A percentile compares a stretch with the other conserved stretches of the same genome.
Evolutionary conservation across 1,140 invertebrate species (phyloP).

Genomic region (Drosophila erecta): DNA sequence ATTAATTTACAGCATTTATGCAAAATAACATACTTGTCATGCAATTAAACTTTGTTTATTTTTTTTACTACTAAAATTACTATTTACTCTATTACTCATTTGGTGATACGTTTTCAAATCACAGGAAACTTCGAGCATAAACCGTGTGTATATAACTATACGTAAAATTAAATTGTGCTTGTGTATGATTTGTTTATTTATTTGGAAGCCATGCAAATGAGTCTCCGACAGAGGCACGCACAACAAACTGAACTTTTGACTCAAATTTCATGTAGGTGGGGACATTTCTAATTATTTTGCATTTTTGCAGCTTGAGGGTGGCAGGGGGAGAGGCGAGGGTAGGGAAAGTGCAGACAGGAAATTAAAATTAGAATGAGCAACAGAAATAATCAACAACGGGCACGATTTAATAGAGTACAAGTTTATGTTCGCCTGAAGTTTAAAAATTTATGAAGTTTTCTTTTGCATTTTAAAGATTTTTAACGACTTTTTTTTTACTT

Average conservation of each 20-base stretch:
- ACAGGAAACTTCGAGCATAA: background rate
- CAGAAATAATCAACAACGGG: conserved; percentile 33
- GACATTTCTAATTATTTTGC: conserved; percentile 67
- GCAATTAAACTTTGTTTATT: background rate
- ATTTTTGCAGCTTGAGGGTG: conserved; percentile 13
- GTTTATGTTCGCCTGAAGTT: background rate
- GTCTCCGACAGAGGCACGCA: conserved; percentile 6
- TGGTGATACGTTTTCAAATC: too few species aligned
- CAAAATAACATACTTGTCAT: background rate
- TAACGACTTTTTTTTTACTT: background rate
- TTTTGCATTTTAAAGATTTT: background rate
- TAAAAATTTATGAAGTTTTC: background rate
- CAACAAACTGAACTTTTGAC: conserved; percentile 23
- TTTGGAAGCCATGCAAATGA: conserved; percentile 27
- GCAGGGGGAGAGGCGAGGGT: too few species aligned
- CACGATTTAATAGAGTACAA: background rate
- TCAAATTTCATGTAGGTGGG: conserved; percentile 3
- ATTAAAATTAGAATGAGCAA: conserved; percentile 57
- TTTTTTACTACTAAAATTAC: too few species aligned
- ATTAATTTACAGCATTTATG: conserved; percentile 1
- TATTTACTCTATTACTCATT: background rate
- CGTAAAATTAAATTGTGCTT: background rate
- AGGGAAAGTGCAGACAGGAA: conserved; percentile 38
- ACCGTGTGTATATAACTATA: background rate
- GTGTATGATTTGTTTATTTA: conserved; percentile 35